These are phyloP conservation scores for Drosophila meridionalis DNA, from an alignment of 2,888 invertebrate genomes.

Conservation along the genomic window DNA sequence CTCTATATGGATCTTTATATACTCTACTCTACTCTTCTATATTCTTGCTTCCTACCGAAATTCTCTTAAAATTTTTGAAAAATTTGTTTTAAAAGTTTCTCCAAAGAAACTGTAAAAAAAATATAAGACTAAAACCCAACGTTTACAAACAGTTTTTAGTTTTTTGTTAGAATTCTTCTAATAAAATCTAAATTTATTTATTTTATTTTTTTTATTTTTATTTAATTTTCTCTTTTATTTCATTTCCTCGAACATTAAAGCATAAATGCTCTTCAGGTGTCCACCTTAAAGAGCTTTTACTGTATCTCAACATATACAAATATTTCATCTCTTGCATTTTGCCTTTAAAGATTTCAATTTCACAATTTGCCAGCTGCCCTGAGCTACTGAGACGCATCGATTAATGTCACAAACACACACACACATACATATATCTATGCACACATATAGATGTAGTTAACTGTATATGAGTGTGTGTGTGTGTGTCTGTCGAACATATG, in stretches of 20 bases:
- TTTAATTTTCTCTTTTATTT: not conserved
- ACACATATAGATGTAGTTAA: not conserved
- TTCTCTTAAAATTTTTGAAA: not conserved
- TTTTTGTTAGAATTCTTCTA: too few relatives aligned
- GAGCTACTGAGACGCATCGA: slow-evolving; percentile 2
- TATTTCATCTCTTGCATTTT: not conserved
- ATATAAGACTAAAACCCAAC: too few relatives aligned
- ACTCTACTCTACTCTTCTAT: not conserved
- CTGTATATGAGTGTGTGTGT: slow-evolving; percentile 1
- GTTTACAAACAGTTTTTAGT: too few relatives aligned
- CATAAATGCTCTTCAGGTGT: not conserved
- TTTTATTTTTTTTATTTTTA: not conserved
- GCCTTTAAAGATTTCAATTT: not conserved
- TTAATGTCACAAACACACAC: not conserved
- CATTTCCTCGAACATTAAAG: not conserved
- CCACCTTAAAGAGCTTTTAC: not conserved
- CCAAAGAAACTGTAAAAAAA: too few relatives aligned
- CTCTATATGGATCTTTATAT: not conserved
- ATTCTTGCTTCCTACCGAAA: not conserved
- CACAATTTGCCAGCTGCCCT: slow-evolving; percentile 32
- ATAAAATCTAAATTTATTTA: too few relatives aligned
- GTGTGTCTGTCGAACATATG: slow-evolving; percentile 3
- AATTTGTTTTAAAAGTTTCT: too few relatives aligned
- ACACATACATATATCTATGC: not conserved
- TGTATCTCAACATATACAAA: not conserved